Conservation (phyloP, 2,888 invertebrate genomes). For the Lithosia quadra region DNA sequence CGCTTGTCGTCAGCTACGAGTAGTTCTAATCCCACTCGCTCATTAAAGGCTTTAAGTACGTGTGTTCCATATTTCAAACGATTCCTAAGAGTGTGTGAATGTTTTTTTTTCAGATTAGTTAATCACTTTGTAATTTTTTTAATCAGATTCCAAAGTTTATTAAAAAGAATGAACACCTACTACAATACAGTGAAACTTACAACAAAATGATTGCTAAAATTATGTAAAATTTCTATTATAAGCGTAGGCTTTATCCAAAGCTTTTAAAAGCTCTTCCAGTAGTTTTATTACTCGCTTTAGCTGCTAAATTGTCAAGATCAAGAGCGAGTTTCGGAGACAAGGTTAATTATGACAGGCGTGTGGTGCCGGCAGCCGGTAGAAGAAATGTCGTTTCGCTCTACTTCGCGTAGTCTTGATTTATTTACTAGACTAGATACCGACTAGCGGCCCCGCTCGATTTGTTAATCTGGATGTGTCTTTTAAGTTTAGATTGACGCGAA, state of each 20-base stretch:
- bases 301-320: constrained; percentile 68
- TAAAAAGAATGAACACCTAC: too few species aligned
- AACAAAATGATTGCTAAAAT: neutral
- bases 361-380: constrained; percentile 56
- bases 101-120: too few species aligned
- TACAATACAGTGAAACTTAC: too few species aligned
- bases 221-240: neutral
- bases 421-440: constrained; percentile 32
- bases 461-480: constrained; percentile 22
- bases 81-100: too few species aligned
- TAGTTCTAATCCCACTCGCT: neutral
- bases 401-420: constrained; percentile 61
- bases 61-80: neutral
- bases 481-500: constrained; percentile 16
- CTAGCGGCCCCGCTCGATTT: constrained; percentile 33
- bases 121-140: too few species aligned
- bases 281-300: constrained; percentile 39
- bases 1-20: too few species aligned
- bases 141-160: too few species aligned
- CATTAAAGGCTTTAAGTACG: neutral
- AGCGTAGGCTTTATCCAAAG: neutral
- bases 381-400: constrained; percentile 53
- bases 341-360: constrained; percentile 68
- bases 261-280: constrained; percentile 46
- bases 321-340: constrained; percentile 67